These are phyloP conservation scores for Marmota monax DNA, from an alignment of 2,113 vertebrate genomes.

Conservation along the genomic window DNA sequence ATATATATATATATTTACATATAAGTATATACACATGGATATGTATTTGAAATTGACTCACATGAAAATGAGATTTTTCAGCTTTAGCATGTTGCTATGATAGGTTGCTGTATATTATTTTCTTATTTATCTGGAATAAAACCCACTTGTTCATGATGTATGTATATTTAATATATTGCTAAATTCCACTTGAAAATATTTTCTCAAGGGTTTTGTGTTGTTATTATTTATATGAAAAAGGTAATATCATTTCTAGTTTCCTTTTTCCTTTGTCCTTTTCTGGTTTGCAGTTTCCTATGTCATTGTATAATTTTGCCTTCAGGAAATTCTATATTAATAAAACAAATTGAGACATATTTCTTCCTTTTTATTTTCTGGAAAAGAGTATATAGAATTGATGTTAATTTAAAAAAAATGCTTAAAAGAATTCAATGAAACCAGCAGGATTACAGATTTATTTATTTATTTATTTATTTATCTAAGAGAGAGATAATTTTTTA, in stretches of 20 bases:
- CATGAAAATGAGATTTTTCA: background rate
- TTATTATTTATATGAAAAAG: background rate
- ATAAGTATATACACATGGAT: background rate
- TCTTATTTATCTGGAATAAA: background rate
- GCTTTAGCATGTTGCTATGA: background rate
- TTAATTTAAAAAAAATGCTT: background rate
- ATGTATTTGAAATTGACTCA: background rate
- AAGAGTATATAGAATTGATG: background rate
- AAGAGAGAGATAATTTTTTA: too few species aligned
- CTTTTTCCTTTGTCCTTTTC: background rate
- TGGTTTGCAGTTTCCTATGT: background rate
- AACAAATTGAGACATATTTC: background rate
- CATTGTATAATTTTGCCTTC: background rate
- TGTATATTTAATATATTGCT: background rate
- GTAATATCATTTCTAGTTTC: background rate
- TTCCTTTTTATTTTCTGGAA: background rate
- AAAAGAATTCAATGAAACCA: background rate
- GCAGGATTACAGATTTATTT: background rate
- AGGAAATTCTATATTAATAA: background rate
- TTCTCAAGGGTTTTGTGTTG: too few species aligned
- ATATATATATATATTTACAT: too few species aligned
- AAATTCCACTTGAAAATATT: background rate
- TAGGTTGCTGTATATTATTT: background rate
- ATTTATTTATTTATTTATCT: too few species aligned
- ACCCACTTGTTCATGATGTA: background rate